These are phyloP conservation scores for Chrysomallon squamiferum DNA, from an alignment of 1,140 invertebrate species.

Conservation along the genomic window DNA sequence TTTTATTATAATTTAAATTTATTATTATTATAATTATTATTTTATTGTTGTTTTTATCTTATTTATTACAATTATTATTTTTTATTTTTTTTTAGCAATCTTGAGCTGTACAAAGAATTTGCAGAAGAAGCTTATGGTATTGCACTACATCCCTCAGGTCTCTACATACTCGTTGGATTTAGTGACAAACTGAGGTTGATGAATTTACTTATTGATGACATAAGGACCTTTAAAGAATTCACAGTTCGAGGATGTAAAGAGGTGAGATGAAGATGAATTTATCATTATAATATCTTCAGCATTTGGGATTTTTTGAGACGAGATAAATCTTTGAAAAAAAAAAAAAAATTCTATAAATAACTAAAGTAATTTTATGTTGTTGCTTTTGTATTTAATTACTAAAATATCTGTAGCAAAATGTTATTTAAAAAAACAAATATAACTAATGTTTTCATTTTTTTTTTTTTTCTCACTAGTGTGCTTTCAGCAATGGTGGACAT, in stretches of 20 bases:
- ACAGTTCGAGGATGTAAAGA: slow-evolving; percentile 74
- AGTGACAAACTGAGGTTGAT: slow-evolving; percentile 86
- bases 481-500: slow-evolving; percentile 82
- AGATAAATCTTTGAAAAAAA: too few relatives aligned
- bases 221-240: slow-evolving; percentile 80
- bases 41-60: too few relatives aligned
- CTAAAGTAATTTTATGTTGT: too few relatives aligned
- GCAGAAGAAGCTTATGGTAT: slow-evolving; percentile 80
- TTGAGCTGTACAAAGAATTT: slow-evolving; percentile 83
- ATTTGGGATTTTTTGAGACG: too few relatives aligned
- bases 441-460: background rate
- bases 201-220: slow-evolving; percentile 85
- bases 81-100: slow-evolving; percentile 46
- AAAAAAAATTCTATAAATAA: too few relatives aligned
- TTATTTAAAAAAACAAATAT: too few relatives aligned
- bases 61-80: too few relatives aligned
- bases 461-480: slow-evolving; percentile 64
- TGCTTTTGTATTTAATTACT: too few relatives aligned
- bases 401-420: too few relatives aligned
- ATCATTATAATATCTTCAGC: too few relatives aligned
- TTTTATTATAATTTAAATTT: too few relatives aligned
- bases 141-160: slow-evolving; percentile 81
- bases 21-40: too few relatives aligned
- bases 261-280: slow-evolving; percentile 48
- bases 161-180: slow-evolving; percentile 89